These are phyloP conservation scores for Rhizoglyphus robini DNA, from an alignment of 1,140 invertebrate genomes.

Conservation along the genomic window DNA sequence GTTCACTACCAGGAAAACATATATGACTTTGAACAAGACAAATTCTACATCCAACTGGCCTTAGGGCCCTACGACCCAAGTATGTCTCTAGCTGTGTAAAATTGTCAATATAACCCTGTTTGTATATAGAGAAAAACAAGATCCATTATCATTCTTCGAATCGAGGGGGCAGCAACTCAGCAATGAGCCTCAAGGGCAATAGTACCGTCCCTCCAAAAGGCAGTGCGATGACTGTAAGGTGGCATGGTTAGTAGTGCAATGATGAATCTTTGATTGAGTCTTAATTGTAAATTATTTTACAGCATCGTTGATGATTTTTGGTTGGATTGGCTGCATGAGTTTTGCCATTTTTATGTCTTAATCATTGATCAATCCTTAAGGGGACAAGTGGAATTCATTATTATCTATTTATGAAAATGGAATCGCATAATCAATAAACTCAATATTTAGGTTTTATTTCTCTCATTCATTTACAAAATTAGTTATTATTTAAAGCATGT, in stretches of 20 bases:
- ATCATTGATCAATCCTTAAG: too few species aligned
- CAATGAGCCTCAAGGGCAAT: not conserved
- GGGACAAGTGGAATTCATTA: too few species aligned
- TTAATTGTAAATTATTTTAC: not conserved
- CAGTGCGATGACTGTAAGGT: not conserved
- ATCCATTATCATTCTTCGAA: not conserved
- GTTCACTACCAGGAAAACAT: not conserved
- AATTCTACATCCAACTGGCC: not conserved
- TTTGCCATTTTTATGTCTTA: not conserved
- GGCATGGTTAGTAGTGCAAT: too few species aligned
- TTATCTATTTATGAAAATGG: too few species aligned
- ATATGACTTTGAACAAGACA: not conserved
- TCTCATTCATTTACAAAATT: too few species aligned
- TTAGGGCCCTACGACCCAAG: not conserved
- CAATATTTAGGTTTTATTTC: too few species aligned
- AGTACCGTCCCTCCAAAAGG: too few species aligned
- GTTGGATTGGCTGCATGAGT: conserved; percentile 9
- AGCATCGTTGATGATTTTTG: not conserved
- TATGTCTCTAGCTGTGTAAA: not conserved
- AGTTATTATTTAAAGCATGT: too few species aligned
- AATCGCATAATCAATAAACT: too few species aligned
- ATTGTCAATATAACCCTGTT: not conserved
- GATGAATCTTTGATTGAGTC: too few species aligned
- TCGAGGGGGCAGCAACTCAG: not conserved
- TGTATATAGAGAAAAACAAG: not conserved